These are phyloP conservation scores for Ephydatia muelleri DNA, from an alignment of 37 sponge, comb jelly and placozoan species.

Conservation along the genomic window DNA sequence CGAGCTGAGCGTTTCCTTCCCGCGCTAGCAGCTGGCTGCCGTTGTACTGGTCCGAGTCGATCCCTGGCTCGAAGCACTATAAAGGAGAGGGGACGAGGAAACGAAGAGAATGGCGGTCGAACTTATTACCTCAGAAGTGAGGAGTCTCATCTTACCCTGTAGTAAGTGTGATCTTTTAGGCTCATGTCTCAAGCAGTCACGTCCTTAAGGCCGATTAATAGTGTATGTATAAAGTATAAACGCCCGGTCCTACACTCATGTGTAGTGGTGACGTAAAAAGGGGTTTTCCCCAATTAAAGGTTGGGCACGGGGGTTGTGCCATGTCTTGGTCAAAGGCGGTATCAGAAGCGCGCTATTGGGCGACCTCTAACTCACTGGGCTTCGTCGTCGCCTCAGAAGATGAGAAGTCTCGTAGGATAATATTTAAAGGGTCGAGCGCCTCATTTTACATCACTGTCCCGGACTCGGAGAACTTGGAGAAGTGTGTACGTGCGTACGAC, in stretches of 20 bases:
- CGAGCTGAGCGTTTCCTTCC: not conserved
- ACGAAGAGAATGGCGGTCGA: not conserved
- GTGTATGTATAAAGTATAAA: not conserved
- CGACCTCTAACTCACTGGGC: not conserved
- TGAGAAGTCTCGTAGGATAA: conserved; percentile 26
- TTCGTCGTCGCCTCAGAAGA: conserved; percentile 10
- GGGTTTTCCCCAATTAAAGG: not conserved
- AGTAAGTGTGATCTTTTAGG: not conserved
- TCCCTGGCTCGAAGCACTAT: not conserved
- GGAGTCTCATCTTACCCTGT: not conserved
- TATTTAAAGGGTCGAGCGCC: conserved; percentile 15
- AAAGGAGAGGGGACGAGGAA: not conserved
- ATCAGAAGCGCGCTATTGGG: conserved; percentile 10
- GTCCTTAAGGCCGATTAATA: too few relatives aligned
- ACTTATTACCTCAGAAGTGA: not conserved
- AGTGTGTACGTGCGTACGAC: conserved; percentile 23
- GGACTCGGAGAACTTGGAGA: conserved; percentile 17
- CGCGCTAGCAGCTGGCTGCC: not conserved
- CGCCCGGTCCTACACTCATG: not conserved
- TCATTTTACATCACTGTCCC: conserved; percentile 64
- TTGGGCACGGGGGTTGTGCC: not conserved
- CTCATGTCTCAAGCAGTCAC: not conserved
- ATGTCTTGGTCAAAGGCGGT: conserved; percentile 28
- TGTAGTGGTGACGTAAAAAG: not conserved
- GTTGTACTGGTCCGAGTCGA: not conserved